Conservation (phyloP, 2,888 invertebrate genomes). For the Mimas tiliae region DNA sequence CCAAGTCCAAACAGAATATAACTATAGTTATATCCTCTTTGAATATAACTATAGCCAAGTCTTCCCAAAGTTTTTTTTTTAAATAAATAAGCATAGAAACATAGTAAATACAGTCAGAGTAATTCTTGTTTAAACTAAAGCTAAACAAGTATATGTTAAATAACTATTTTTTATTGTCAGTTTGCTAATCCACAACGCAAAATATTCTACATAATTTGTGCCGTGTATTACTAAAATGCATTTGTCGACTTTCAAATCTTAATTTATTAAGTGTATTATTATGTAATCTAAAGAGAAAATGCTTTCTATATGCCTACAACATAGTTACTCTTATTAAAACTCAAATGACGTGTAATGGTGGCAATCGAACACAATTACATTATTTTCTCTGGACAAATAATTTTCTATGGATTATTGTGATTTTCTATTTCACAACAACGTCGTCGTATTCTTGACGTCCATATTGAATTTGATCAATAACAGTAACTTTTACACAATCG, state of each 20-base stretch:
- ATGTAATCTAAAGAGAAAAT: background rate
- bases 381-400: conserved; percentile 42
- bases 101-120: no score
- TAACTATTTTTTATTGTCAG: no score
- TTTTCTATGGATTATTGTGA: conserved; percentile 45
- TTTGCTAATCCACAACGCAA: no score
- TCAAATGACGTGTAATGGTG: background rate
- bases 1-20: no score
- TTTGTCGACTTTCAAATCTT: background rate
- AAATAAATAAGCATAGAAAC: no score
- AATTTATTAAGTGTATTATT: background rate
- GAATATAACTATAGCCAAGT: no score
- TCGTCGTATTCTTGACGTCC: conserved; percentile 43
- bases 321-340: background rate
- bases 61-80: no score
- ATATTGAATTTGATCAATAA: conserved; percentile 28
- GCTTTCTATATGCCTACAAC: background rate
- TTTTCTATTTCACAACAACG: conserved; percentile 50
- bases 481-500: conserved; percentile 26
- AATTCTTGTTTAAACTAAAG: no score
- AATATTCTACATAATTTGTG: no score
- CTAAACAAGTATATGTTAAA: no score
- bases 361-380: conserved; percentile 45
- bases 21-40: no score
- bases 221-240: background rate